Evolutionary conservation across 2,888 invertebrate species (phyloP).

Genomic region (Frankliniella fusca): DNA sequence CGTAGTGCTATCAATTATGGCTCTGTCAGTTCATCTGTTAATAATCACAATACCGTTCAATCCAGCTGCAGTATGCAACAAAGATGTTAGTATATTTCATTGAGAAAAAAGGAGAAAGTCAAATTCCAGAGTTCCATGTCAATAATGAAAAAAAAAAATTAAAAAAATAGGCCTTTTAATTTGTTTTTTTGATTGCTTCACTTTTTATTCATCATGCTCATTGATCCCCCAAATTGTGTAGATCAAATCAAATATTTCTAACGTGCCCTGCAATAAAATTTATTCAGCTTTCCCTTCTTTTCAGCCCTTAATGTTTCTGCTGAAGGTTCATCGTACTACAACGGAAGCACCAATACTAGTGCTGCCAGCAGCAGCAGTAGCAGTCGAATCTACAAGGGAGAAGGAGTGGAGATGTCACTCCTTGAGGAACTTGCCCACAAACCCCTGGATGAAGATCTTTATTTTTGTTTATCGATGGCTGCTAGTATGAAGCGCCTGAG

Average conservation of each 20-base stretch:
- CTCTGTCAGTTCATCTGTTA: too few species aligned
- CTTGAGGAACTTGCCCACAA: background rate
- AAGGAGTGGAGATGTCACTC: background rate
- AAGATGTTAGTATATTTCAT: too few species aligned
- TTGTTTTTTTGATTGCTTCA: background rate
- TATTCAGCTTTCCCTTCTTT: background rate
- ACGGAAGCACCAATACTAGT: background rate
- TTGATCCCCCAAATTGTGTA: too few species aligned
- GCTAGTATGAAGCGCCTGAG: background rate
- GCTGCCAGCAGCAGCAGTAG: background rate
- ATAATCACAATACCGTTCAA: too few species aligned
- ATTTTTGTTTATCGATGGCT: background rate
- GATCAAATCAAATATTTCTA: too few species aligned
- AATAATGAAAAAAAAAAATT: too few species aligned
- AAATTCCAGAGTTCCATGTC: too few species aligned
- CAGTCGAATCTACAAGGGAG: background rate
- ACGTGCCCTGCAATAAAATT: background rate
- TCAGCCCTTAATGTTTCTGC: background rate
- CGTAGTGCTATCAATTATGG: too few species aligned
- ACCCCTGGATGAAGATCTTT: background rate
- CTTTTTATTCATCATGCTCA: background rate
- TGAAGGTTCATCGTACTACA: background rate
- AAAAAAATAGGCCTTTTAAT: too few species aligned
- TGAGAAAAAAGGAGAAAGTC: too few species aligned
- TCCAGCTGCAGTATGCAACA: too few species aligned